Percentiles rank a stretch among this genome's conserved stretches.
Evolutionary conservation across 2,888 invertebrate species (phyloP).

Genomic region (Pinctada fucata): DNA sequence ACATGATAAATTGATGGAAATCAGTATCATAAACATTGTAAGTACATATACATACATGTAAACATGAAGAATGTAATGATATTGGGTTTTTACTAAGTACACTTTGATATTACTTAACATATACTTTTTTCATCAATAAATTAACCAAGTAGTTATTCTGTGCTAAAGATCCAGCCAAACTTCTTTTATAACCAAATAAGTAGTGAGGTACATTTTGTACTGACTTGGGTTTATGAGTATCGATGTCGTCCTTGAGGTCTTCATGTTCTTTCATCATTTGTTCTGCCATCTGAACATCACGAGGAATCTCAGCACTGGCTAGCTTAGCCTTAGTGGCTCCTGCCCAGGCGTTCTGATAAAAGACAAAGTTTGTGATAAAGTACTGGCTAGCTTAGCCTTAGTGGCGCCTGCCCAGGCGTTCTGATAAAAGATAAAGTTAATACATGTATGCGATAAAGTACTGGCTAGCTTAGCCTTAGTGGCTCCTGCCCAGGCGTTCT

Average conservation of each 20-base stretch:
- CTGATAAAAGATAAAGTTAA: constrained; percentile 40
- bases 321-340: constrained; percentile 66
- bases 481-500: constrained; percentile 66
- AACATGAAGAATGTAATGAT: too few relatives aligned
- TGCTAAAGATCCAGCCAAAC: too few relatives aligned
- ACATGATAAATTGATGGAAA: background rate
- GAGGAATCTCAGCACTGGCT: constrained; percentile 72
- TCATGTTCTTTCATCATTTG: constrained; percentile 91
- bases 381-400: constrained; percentile 67
- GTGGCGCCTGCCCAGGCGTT: constrained; percentile 65
- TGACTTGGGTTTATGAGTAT: constrained; percentile 92
- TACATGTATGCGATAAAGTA: constrained; percentile 44
- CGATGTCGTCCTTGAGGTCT: constrained; percentile 93
- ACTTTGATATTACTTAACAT: too few relatives aligned
- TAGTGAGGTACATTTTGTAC: constrained; percentile 56
- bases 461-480: constrained; percentile 69
- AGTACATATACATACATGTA: too few relatives aligned
- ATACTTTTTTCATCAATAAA: too few relatives aligned
- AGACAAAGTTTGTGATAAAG: constrained; percentile 14
- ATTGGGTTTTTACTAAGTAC: too few relatives aligned
- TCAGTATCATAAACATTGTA: too few relatives aligned
- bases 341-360: constrained; percentile 62
- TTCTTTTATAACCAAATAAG: too few relatives aligned
- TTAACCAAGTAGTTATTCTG: too few relatives aligned
- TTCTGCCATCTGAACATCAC: constrained; percentile 91